Base-by-base conservation (phyloP, 2,797 vertebrate species). In the Monodelphis domestica region DNA sequence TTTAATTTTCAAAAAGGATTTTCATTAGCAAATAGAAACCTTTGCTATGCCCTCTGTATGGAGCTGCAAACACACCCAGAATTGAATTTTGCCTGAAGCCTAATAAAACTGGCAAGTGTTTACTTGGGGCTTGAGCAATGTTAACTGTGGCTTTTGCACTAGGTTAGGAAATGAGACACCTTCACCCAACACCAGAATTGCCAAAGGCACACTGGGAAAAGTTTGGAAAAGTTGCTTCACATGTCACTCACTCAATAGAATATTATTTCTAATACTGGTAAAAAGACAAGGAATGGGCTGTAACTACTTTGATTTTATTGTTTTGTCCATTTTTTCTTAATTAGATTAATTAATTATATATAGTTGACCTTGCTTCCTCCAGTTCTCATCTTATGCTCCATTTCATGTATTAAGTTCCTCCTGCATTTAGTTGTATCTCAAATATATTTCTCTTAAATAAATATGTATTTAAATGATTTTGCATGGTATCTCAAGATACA, bases 221-320 rank as follows among this genome's bases (percentile, higher is more conserved):
- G 59, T 89, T 24, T 28, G 33, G 9, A 4, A 4, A 1, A 0
- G 21, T 17, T 30, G 30, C 89, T 53, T 70, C 24, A 1, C 0
- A 11, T 11, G 2, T 87, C 30, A 1, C 0, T 24, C 29, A 0
- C 0, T 24, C 29, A 0, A 0, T 1, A 10, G 29, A 4, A 0
- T 4, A 9, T 28, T 45, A 3, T 38, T 7, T 38, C 53, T 38
- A 93, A 12, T 38, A 2, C 53, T 91, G 2, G 5, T 89, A 2
- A 45, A 50, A 53, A 51, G 33, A 30, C 33, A 24, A 89, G 55
- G 54, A 38, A 84, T 52, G 28, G 28, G 29, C 9, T 33, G 5
- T 14, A 53, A 88, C 28, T 53, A 15, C 52, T 33, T 6, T 88
- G 33, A 21, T 51, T 53, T 45, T 45, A 45, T 5, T 26, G 54